Base-by-base conservation (phyloP, 2,113 vertebrate species). In the Falcunculus frontatus region DNA sequence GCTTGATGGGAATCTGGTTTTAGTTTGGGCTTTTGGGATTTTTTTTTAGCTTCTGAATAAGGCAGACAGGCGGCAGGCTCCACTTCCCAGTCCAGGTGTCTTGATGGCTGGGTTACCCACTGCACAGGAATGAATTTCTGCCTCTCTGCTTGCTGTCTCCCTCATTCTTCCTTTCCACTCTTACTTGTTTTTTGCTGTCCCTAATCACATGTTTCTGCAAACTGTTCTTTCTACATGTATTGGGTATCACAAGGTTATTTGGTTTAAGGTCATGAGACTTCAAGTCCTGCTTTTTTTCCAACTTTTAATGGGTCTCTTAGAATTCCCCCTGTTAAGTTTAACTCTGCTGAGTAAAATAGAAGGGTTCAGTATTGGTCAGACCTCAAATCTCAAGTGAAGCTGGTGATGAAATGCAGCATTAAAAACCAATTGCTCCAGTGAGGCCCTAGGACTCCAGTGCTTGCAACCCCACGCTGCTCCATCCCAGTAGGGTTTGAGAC, bases 231-330 rank as follows among this genome's bases (percentile, higher is more conserved):
- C 41, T 83, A 33, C 3, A 52, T 3, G 0, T 53, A 46, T 27
- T 83, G 32, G n/a, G 7, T 80, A 55, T 96, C 92, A 95, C 85
- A 92, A 96, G 94, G 90, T 95, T 83, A 62, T 77, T 79, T 80
- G 63, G 23, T 80, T 93, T 76, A 57, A 90, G 29, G 53, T 96
- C 95, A 95, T 73, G 27, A 83, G 90, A 86, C 59, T 80, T 76
- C 41, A 76, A 83, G 29, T 91, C 73, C 70, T 75, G 41, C 9
- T 74, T 95, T 91, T 64, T 62, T 65, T 0, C 8, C 33, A 52
- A 2, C 52, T 85, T 82, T 85, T 88, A 95, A 92, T 69, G 14
- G 82, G 62, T 11, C 39, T 73, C 18, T 84, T 87, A 73, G 35
- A 85, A 93, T 85, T 64, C 8, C 4, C 32, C 10, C 21, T 27